Percentiles rank a stretch among this genome's conserved stretches.
phyloP scores from a whole-genome alignment of 2,797 vertebrate species.

The Rhyacichthys aspro region DNA sequence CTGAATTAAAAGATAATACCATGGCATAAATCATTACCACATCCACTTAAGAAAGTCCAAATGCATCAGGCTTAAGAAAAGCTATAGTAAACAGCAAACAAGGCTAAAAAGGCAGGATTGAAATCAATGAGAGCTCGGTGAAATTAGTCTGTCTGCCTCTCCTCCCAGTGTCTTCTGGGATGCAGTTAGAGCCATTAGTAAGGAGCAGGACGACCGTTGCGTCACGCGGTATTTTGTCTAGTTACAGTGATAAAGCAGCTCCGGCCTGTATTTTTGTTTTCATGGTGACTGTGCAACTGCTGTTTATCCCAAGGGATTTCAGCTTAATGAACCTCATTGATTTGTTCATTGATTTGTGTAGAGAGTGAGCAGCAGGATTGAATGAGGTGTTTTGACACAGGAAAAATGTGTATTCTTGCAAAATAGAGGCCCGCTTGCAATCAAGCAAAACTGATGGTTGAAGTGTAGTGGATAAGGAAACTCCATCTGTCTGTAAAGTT shows the following conservation, averaged over 20 bases:
- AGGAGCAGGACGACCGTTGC: slow-evolving; percentile 12
- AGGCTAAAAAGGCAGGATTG: slow-evolving; percentile 17
- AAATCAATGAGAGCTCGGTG: slow-evolving; percentile 22
- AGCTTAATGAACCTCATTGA: slow-evolving; percentile 77
- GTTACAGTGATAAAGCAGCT: slow-evolving; percentile 49
- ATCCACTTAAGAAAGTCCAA: slow-evolving; percentile 1
- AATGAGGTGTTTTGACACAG: slow-evolving; percentile 69
- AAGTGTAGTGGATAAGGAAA: not conserved
- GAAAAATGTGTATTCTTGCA: slow-evolving; percentile 57
- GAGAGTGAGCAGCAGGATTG: slow-evolving; percentile 65
- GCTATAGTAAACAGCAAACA: slow-evolving; percentile 6
- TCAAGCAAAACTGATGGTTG: slow-evolving; percentile 12
- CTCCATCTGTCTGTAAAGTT: not conserved
- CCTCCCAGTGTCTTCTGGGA: slow-evolving; percentile 30
- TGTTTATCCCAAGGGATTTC: slow-evolving; percentile 69
- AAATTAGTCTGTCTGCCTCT: slow-evolving; percentile 18
- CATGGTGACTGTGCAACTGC: slow-evolving; percentile 62
- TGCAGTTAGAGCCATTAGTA: slow-evolving; percentile 26
- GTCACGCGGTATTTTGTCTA: slow-evolving; percentile 35
- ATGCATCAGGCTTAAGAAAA: slow-evolving; percentile 9
- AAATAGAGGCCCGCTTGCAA: slow-evolving; percentile 16
- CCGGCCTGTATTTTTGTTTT: slow-evolving; percentile 58
- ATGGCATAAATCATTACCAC: slow-evolving; percentile 7
- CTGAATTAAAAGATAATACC: slow-evolving; percentile 1
- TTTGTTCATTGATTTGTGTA: slow-evolving; percentile 71